Percentiles rank a stretch among this genome's conserved stretches.
Conservation (phyloP, 2,888 invertebrate species). For the Therioaphis trifolii region DNA sequence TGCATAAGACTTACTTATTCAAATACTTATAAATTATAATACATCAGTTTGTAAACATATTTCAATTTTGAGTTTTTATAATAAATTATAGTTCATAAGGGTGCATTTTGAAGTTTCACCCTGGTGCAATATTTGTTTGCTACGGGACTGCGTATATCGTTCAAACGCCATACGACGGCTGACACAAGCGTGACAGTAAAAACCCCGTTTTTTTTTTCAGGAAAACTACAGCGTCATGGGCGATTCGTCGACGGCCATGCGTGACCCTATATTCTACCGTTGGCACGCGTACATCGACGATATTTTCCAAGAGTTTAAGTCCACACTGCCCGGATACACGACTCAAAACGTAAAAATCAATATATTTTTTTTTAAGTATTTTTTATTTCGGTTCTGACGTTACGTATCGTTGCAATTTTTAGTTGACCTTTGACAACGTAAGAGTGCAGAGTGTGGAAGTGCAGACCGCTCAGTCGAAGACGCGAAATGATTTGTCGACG, state of each 20-base stretch:
- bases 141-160: too few species aligned
- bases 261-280: conserved; percentile 87
- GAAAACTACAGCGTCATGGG: conserved; percentile 86
- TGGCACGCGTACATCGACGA: conserved; percentile 86
- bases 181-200: too few species aligned
- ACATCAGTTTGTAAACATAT: too few species aligned
- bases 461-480: conserved; percentile 72
- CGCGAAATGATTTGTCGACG: conserved; percentile 74
- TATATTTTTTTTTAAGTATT: too few species aligned
- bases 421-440: conserved; percentile 77
- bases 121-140: too few species aligned
- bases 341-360: conserved; percentile 72
- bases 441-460: conserved; percentile 73
- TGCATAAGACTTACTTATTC: too few species aligned
- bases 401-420: conserved; percentile 65
- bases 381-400: too few species aligned
- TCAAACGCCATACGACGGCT: too few species aligned
- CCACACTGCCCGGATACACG: conserved; percentile 76
- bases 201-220: conserved; percentile 69
- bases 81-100: too few species aligned
- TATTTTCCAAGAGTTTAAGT: conserved; percentile 81
- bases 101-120: too few species aligned
- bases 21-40: too few species aligned
- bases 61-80: too few species aligned
- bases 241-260: conserved; percentile 85